Evolutionary conservation across 2,888 invertebrate species (phyloP), one percentile per base, ranked within the genome.

Genomic region (Cecidostiba fungosa): DNA sequence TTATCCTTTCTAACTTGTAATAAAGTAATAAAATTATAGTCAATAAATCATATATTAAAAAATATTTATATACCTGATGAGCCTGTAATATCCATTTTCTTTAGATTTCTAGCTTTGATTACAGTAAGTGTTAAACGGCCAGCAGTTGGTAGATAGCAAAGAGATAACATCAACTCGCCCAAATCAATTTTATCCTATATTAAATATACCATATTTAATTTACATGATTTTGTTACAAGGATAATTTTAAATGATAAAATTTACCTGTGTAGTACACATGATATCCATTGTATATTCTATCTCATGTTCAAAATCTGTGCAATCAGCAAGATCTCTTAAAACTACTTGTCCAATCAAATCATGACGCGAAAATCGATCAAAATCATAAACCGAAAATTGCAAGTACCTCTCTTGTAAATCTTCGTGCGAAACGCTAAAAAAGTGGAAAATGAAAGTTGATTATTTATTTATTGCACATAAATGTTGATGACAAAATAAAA

Each of bases 51-150:
- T n/a, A n/a, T n/a, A n/a, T 54, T 43, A 32, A 12, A 43, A 85
- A 74, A 19, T 50, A 62, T 70, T n/a, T 77, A 85, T 93, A 93
- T 92, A 97, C 98, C 98, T 90, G 98, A 98, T 47, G 97, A 97
- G 89, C 98, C 98, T 59, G 98, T 98, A 90, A 98, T 98, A 92
- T 98, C 98, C 96, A 98, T 98, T 47, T 98, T 97, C 92, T 98
- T 97, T 26, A 99, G 94, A 92, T 98, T 98, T 88, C 98, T 95
- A 0, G 97, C 98, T 94, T 98, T 98, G 89, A 98, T 97, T 70
- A 98, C 96, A 0, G 98, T 98, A 32, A 98, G 96, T 0, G 98
- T 98, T 29, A 99, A 95, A 39, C 98, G 96, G 23, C 98, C 98
- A 36, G 98, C 98, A 32, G 97, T 98, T 19, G 98, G 98, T 59